phyloP scores from a whole-genome alignment of 30 jellyfish, hydroid and myxozoan species.

The Hydra vulgaris region DNA sequence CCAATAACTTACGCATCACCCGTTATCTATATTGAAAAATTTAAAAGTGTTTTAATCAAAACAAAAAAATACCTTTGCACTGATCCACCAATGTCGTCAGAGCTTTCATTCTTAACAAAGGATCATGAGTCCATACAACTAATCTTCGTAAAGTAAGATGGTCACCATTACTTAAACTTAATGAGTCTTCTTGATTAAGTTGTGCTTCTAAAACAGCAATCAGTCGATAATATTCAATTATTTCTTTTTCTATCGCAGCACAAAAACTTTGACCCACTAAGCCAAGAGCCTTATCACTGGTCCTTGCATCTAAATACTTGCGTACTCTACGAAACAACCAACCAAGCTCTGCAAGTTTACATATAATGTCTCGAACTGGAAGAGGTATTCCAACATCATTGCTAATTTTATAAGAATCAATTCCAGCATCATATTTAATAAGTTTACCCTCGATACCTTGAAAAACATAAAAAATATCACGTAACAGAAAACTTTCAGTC shows the following conservation, averaged over 20 bases:
- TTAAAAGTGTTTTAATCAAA: background rate
- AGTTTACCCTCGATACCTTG: conserved; percentile 96
- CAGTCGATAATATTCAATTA: conserved; percentile 80
- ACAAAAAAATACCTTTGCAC: conserved; percentile 59
- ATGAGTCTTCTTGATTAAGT: conserved; percentile 46
- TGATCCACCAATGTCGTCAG: conserved; percentile 85
- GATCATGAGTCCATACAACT: conserved; percentile 97
- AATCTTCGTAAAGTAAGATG: conserved; percentile 84
- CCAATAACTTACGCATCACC: no score
- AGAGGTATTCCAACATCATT: conserved; percentile 78
- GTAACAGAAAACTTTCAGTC: conserved; percentile 66
- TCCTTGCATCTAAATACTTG: conserved; percentile 69
- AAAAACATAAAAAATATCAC: conserved; percentile 83
- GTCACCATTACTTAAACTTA: conserved; percentile 8
- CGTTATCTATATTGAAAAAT: no score
- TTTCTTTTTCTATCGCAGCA: conserved; percentile 84
- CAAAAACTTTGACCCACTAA: conserved; percentile 97
- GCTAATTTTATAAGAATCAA: conserved; percentile 67
- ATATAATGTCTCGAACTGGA: conserved; percentile 83
- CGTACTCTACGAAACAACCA: conserved; percentile 83
- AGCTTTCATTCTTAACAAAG: conserved; percentile 83
- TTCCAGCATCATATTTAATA: conserved; percentile 67
- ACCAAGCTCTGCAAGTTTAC: conserved; percentile 84
- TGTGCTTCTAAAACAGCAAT: conserved; percentile 95
- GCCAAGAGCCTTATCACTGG: conserved; percentile 93